These are phyloP conservation scores for Dastarcus helophoroides DNA, from an alignment of 2,888 invertebrate genomes.

Conservation along the genomic window DNA sequence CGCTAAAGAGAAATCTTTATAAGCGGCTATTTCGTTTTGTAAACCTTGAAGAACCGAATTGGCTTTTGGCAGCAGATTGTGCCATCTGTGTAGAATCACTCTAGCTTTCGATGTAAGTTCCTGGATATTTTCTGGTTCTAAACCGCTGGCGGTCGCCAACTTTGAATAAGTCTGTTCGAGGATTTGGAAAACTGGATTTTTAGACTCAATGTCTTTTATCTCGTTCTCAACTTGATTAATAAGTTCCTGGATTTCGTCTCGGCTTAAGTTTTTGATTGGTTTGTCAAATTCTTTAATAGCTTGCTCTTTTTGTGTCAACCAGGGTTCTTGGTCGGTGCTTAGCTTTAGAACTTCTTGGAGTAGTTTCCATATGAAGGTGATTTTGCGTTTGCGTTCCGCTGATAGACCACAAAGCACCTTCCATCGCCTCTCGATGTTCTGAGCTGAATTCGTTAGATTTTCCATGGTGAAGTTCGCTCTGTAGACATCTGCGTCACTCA, in stretches of 20 bases:
- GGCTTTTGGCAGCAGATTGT: constrained; percentile 48
- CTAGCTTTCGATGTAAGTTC: constrained; percentile 50
- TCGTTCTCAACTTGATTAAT: constrained; percentile 45
- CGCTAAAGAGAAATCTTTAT: constrained; percentile 56
- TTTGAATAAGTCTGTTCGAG: constrained; percentile 60
- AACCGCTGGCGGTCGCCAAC: constrained; percentile 51
- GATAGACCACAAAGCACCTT: constrained; percentile 63
- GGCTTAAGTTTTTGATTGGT: constrained; percentile 42
- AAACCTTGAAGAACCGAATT: constrained; percentile 46
- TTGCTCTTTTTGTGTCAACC: constrained; percentile 52
- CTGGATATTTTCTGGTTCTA: constrained; percentile 58
- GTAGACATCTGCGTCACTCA: constrained; percentile 62
- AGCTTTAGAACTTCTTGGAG: constrained; percentile 46
- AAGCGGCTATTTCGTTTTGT: constrained; percentile 46
- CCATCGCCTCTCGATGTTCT: constrained; percentile 69
- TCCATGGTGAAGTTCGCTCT: constrained; percentile 61
- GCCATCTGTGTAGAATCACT: constrained; percentile 51
- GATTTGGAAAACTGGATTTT: constrained; percentile 45
- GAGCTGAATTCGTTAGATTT: constrained; percentile 52
- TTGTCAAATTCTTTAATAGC: constrained; percentile 49
- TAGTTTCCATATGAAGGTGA: constrained; percentile 49
- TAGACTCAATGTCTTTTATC: constrained; percentile 44
- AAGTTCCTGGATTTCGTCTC: constrained; percentile 48
- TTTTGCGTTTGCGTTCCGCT: constrained; percentile 57
- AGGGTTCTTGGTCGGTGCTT: constrained; percentile 46